A percentile compares a stretch with the other conserved stretches of the same genome.
phyloP scores from a whole-genome alignment of 2,888 invertebrate species.

The Exocentrus adspersus region DNA sequence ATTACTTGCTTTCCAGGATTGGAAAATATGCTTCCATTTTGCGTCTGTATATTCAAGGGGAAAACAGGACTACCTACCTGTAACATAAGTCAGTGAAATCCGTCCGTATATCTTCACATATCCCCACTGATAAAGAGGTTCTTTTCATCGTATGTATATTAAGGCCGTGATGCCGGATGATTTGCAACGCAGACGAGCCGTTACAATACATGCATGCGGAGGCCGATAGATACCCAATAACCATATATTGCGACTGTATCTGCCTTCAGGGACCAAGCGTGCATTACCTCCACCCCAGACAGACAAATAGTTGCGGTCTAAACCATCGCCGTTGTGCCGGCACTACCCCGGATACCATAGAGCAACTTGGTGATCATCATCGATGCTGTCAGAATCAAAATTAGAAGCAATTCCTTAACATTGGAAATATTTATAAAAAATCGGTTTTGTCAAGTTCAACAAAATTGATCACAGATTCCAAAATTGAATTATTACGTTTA shows the following conservation, averaged over 20 bases:
- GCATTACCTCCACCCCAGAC: slow-evolving; percentile 57
- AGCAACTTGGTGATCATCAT: too few relatives aligned
- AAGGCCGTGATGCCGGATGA: slow-evolving; percentile 52
- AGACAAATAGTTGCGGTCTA: slow-evolving; percentile 56
- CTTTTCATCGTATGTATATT: slow-evolving; percentile 35
- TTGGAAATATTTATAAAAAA: too few relatives aligned
- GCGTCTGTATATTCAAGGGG: too few relatives aligned
- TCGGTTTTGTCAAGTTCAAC: too few relatives aligned
- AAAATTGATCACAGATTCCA: too few relatives aligned
- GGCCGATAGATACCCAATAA: slow-evolving; percentile 61
- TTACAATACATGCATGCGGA: slow-evolving; percentile 56
- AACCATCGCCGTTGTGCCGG: slow-evolving; percentile 6
- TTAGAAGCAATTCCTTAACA: too few relatives aligned
- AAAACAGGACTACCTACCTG: background rate
- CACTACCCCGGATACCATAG: background rate
- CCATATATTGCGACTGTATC: slow-evolving; percentile 61
- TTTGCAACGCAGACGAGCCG: slow-evolving; percentile 54
- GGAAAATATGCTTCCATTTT: too few relatives aligned
- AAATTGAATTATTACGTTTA: too few relatives aligned
- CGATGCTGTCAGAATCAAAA: too few relatives aligned
- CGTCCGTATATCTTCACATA: background rate
- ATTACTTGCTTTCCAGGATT: too few relatives aligned
- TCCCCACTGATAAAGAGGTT: background rate
- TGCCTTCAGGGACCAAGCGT: slow-evolving; percentile 57
- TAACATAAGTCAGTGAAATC: background rate